A percentile compares a stretch with the other conserved stretches of the same genome.
phyloP scores from a whole-genome alignment of 1,140 invertebrate species.

The Vanessa atalanta region DNA sequence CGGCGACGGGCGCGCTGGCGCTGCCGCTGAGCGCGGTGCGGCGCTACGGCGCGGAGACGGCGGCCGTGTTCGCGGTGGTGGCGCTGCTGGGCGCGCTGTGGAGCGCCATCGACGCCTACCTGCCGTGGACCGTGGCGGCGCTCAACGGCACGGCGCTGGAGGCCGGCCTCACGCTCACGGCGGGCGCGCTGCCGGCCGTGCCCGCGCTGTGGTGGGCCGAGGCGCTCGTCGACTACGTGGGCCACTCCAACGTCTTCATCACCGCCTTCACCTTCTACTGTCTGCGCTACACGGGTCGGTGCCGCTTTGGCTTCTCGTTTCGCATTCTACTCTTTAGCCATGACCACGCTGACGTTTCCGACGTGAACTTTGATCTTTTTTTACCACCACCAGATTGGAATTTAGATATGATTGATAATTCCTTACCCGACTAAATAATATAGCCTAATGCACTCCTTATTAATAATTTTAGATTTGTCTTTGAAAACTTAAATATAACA shows the following conservation, averaged over 20 bases:
- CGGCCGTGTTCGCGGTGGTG: conserved; percentile 85
- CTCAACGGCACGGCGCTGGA: conserved; percentile 82
- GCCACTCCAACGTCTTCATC: conserved; percentile 91
- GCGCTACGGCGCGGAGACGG: conserved; percentile 86
- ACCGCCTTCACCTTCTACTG: conserved; percentile 90
- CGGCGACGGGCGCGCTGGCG: conserved; percentile 87
- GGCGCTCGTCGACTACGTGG: conserved; percentile 90
- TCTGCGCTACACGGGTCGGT: conserved; percentile 84
- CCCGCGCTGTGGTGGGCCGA: conserved; percentile 90
- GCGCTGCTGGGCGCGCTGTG: conserved; percentile 87
- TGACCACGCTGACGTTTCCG: no score
- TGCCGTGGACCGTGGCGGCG: conserved; percentile 85
- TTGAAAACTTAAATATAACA: no score
- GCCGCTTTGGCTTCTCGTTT: no score
- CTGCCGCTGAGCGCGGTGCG: conserved; percentile 87
- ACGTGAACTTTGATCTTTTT: no score
- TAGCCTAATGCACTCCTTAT: no score
- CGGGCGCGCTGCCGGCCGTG: conserved; percentile 84
- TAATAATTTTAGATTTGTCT: no score
- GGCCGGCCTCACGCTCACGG: conserved; percentile 85
- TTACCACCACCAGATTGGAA: no score
- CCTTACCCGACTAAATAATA: no score
- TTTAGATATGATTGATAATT: no score
- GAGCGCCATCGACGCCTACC: conserved; percentile 88
- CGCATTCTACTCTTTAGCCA: no score